Conservation (phyloP, 1,140 invertebrate species). For the Venustaconcha ellipsiformis region DNA sequence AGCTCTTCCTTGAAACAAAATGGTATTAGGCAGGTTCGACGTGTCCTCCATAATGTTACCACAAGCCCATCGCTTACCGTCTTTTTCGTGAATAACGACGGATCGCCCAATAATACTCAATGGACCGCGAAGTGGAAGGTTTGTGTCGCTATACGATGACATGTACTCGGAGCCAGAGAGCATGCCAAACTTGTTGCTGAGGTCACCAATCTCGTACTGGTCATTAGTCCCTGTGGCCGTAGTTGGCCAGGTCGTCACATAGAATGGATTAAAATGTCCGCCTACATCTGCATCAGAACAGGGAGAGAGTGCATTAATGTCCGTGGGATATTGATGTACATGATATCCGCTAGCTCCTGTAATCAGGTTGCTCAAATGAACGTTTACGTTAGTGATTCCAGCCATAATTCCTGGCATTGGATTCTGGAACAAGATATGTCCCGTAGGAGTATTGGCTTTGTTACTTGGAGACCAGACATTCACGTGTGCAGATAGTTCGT, state of each 20-base stretch:
- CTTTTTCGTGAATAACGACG: conserved; percentile 82
- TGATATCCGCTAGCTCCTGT: conserved; percentile 69
- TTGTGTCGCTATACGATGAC: conserved; percentile 82
- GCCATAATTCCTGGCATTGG: conserved; percentile 67
- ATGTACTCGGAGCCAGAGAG: conserved; percentile 69
- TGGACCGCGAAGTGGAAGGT: conserved; percentile 84
- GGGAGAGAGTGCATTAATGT: conserved; percentile 76
- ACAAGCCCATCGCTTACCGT: conserved; percentile 69
- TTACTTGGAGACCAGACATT: conserved; percentile 61
- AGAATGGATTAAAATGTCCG: conserved; percentile 71
- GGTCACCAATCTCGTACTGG: conserved; percentile 81
- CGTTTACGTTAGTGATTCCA: conserved; percentile 47
- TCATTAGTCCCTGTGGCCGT: conserved; percentile 77
- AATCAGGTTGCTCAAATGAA: conserved; percentile 77
- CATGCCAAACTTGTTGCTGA: conserved; percentile 88
- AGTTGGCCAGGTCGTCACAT: conserved; percentile 48
- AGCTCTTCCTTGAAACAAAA: conserved; percentile 29
- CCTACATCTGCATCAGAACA: conserved; percentile 87
- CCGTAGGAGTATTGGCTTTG: conserved; percentile 35
- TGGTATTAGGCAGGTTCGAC: conserved; percentile 9
- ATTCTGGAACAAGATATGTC: conserved; percentile 41
- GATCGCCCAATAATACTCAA: conserved; percentile 86
- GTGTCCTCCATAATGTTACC: conserved; percentile 67
- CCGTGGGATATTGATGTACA: conserved; percentile 71
- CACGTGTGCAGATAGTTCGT: conserved; percentile 47